These are phyloP conservation scores for Tetanocera ferruginea DNA, from an alignment of 2,888 invertebrate species.

Conservation along the genomic window DNA sequence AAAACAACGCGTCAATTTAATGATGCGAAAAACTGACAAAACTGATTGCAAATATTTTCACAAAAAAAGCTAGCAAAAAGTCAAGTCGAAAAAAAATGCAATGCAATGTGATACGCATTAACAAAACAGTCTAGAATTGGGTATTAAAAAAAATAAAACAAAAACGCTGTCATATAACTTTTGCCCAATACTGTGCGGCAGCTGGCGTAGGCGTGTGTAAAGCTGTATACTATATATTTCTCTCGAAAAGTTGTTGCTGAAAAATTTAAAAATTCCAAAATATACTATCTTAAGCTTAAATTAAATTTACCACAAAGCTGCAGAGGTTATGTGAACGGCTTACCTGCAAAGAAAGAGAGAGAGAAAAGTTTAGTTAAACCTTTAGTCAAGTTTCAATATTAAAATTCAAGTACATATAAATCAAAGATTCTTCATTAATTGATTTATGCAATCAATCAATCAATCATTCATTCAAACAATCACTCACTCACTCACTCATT, in stretches of 20 bases:
- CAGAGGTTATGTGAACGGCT: constrained; percentile 5
- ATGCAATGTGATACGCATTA: background rate
- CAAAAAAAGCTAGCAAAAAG: background rate
- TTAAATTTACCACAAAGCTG: no score
- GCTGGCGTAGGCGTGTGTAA: background rate
- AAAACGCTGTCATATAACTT: constrained; percentile 21
- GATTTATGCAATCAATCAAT: constrained; percentile 9
- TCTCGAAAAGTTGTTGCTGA: no score
- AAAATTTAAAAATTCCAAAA: background rate
- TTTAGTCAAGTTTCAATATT: background rate
- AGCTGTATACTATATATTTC: background rate
- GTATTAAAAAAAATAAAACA: background rate
- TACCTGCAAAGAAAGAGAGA: constrained; percentile 45
- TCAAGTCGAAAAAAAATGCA: background rate
- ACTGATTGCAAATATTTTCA: constrained; percentile 5
- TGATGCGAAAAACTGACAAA: constrained; percentile 19
- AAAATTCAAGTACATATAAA: background rate
- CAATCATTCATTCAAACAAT: constrained; percentile 33
- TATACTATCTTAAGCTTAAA: background rate
- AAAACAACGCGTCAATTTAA: background rate
- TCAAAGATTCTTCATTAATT: constrained; percentile 10
- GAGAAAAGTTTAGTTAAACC: background rate
- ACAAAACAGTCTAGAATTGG: background rate
- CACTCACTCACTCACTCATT: constrained; percentile 36
- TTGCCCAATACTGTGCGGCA: background rate